Conservation (phyloP, 2,113 vertebrate species). For the Salminus brasiliensis region DNA sequence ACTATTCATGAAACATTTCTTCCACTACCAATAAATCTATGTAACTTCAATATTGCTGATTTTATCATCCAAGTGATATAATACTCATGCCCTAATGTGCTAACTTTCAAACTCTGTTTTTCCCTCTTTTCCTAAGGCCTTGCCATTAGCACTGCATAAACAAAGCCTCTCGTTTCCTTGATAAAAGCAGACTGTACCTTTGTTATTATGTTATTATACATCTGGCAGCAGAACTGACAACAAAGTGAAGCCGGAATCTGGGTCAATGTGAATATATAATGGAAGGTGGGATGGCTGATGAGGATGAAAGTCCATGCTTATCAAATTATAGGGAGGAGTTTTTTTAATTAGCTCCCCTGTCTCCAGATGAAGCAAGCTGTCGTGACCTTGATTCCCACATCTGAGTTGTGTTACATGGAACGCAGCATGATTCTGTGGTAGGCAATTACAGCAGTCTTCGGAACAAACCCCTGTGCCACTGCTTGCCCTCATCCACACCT, state of each 20-base stretch:
- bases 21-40: neutral
- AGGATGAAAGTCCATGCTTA: conserved; percentile 70
- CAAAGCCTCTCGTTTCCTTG: neutral
- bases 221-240: conserved; percentile 37
- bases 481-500: neutral
- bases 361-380: conserved; percentile 44
- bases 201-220: conserved; percentile 7
- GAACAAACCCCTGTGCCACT: conserved; percentile 3
- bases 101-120: neutral
- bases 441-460: conserved; percentile 38
- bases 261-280: conserved; percentile 55
- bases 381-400: conserved; percentile 48
- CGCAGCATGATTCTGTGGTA: neutral
- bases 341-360: conserved; percentile 69
- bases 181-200: conserved; percentile 11
- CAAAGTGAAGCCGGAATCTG: conserved; percentile 52
- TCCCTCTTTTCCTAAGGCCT: neutral
- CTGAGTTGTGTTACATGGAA: conserved; percentile 16
- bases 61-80: neutral
- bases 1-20: no score
- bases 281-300: conserved; percentile 37
- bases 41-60: neutral
- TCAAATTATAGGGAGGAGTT: conserved; percentile 63
- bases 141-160: neutral
- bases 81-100: neutral